Evolutionary conservation across 2,797 vertebrate genomes (phyloP).

Genomic region (Acridotheres tristis): DNA sequence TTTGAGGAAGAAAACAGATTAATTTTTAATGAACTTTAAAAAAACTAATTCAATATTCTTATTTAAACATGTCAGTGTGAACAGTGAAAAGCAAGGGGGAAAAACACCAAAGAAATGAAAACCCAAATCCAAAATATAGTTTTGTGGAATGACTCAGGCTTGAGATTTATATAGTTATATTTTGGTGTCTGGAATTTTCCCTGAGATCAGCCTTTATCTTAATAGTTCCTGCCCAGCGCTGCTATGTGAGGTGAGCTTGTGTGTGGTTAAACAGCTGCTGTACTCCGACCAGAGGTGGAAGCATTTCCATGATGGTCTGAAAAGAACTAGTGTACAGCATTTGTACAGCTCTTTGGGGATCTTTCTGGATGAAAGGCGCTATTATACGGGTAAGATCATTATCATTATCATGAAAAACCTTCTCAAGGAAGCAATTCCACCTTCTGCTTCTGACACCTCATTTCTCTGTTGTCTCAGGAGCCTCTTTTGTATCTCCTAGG

Average conservation of each 20-base stretch:
- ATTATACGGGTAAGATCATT: conserved; percentile 72
- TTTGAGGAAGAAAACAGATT: neutral
- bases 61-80: neutral
- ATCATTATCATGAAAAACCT: conserved; percentile 77
- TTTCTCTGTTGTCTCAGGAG: conserved; percentile 75
- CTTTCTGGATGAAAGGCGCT: conserved; percentile 70
- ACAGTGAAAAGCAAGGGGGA: neutral
- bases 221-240: neutral
- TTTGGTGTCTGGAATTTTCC: neutral
- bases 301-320: conserved; percentile 56
- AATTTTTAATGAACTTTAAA: neutral
- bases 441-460: conserved; percentile 76
- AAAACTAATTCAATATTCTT: neutral
- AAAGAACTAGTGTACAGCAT: conserved; percentile 57
- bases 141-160: neutral
- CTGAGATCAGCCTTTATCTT: neutral
- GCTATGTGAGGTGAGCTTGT: conserved; percentile 9
- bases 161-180: neutral
- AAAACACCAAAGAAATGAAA: neutral
- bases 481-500: conserved; percentile 74
- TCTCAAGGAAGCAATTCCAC: conserved; percentile 74
- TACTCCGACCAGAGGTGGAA: conserved; percentile 53
- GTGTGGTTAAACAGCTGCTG: conserved; percentile 33
- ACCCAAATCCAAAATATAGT: neutral
- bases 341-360: conserved; percentile 66